phyloP scores from a whole-genome alignment of 2,113 vertebrate species.

The Dipodomys spectabilis region DNA sequence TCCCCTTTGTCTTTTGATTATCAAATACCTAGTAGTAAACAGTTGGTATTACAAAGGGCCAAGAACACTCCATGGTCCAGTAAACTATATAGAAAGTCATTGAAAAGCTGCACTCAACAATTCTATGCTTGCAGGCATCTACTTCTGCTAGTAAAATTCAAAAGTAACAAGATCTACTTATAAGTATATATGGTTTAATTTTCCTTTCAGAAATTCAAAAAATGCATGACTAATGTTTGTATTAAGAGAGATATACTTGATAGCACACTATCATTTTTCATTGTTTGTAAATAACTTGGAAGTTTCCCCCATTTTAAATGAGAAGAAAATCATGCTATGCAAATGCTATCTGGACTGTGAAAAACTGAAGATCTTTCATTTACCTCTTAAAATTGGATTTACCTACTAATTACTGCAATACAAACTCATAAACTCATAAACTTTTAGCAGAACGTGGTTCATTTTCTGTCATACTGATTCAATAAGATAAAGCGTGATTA shows the following conservation, averaged over 20 bases:
- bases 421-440: neutral
- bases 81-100: neutral
- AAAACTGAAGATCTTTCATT: slow-evolving; percentile 43
- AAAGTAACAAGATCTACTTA: neutral
- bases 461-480: neutral
- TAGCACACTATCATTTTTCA: slow-evolving; percentile 4
- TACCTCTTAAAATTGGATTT: slow-evolving; percentile 63
- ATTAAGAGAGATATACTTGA: slow-evolving; percentile 48
- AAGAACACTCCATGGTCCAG: neutral
- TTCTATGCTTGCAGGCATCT: neutral
- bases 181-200: neutral
- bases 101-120: neutral
- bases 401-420: slow-evolving; percentile 31
- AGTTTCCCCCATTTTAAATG: neutral
- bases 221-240: neutral
- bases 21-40: neutral
- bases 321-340: neutral
- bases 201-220: slow-evolving; percentile 33
- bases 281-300: slow-evolving; percentile 35
- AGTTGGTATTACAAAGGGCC: neutral
- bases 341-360: slow-evolving; percentile 45
- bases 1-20: neutral
- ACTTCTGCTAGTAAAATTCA: neutral
- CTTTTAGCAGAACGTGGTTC: neutral
- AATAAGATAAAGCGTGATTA: neutral